Evolutionary conservation across 2,888 invertebrate genomes (phyloP), one percentile per base, ranked within the genome.

Genomic region (Aspidapion aeneum): DNA sequence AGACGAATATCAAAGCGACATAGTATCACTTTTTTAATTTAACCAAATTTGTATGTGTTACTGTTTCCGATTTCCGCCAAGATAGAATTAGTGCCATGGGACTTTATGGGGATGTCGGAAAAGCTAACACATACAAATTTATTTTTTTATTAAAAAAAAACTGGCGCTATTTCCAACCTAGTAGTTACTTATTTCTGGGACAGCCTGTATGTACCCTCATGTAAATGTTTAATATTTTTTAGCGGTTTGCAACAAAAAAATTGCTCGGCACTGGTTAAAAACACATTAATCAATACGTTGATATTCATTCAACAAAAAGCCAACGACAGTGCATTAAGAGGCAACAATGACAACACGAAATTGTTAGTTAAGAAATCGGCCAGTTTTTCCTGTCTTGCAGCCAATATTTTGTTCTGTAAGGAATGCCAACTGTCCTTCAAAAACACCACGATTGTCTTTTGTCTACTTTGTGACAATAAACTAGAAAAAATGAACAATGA

Each of bases 401-500:
- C 35, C 55, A 64, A 59, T 55, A 52, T 56, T 52, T 63, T 60
- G 56, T 64, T 67, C 62, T 74, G 73, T 63, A 59, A 58, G n/a
- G 66, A 63, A 58, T 74, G 73, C 63, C 60, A 70, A 49, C 62
- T 69, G 57, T 60, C 49, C 50, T 71, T 68, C 52, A 65, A 61
- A 18, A 52, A 61, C 55, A 69, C 73, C 48, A 51, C 68, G 58
- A 58, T 71, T 52, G 62, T 66, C 51, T 66, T 60, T 71, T 80
- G 79, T 68, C 61, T 79, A 58, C 68, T 74, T 60, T 80, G 79
- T 74, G 73, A 76, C 66, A 66, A 66, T 57, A 62, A 66, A 57
- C 66, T 72, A 62, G 71, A 73, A 68, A 78, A 69, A 71, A 80
- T 80, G 78, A 78, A 77, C 70, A 69, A 76, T 55, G 76, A 75